phyloP scores from a whole-genome alignment of 2,113 vertebrate genomes.

The Otolemur garnettii region DNA sequence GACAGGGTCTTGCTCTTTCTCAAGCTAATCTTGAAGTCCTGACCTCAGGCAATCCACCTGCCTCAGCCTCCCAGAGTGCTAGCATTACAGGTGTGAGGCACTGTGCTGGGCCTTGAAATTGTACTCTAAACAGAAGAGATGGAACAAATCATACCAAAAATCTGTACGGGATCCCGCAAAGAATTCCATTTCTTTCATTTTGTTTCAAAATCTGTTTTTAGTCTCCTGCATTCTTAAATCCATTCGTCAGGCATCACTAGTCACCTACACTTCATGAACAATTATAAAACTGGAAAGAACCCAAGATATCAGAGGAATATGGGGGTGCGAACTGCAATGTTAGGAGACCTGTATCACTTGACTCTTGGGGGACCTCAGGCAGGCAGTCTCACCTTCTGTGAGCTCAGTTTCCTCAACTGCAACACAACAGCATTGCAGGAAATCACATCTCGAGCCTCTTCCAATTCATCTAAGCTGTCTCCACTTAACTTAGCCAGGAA shows the following conservation, averaged over 20 bases:
- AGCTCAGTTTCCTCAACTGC: not conserved
- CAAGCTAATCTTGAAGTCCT: too few species aligned
- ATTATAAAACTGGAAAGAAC: conserved; percentile 50
- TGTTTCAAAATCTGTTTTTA: conserved; percentile 54
- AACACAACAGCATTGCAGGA: not conserved
- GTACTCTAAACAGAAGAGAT: not conserved
- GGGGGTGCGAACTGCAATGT: not conserved
- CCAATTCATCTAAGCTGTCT: not conserved
- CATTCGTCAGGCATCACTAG: conserved; percentile 68
- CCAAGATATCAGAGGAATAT: not conserved
- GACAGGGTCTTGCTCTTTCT: too few species aligned
- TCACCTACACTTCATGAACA: conserved; percentile 41
- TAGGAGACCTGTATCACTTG: not conserved
- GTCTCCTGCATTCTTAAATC: conserved; percentile 5
- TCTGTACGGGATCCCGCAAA: not conserved
- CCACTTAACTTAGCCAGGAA: not conserved
- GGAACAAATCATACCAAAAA: conserved; percentile 11
- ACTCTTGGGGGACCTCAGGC: not conserved
- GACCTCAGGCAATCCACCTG: too few species aligned
- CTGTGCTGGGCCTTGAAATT: not conserved
- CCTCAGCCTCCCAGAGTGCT: too few species aligned
- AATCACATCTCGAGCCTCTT: not conserved
- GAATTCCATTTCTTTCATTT: conserved; percentile 63
- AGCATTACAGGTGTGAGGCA: too few species aligned
- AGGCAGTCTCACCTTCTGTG: not conserved